Percentiles rank a stretch among this genome's conserved stretches.
phyloP scores from a whole-genome alignment of 2,797 vertebrate species.

The Myotis pilosus region DNA sequence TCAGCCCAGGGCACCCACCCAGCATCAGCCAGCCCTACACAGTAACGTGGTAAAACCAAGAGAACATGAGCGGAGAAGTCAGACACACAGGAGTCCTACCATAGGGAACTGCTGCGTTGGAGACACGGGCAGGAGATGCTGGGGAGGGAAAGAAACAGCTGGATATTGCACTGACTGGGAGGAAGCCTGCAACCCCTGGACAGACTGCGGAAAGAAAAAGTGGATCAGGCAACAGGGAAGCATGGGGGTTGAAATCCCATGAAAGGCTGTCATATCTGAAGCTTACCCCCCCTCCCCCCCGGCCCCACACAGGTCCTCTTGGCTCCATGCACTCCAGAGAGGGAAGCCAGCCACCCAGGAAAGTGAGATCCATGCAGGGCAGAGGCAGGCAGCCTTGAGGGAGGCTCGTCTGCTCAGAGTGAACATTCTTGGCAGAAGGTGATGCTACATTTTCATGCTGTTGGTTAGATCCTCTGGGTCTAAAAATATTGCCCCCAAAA shows the following conservation, averaged over 20 bases:
- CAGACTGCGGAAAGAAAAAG: conserved; percentile 78
- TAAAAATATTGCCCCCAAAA: background rate
- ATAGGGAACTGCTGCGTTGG: conserved; percentile 91
- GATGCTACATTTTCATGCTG: background rate
- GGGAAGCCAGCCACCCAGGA: fast-evolving
- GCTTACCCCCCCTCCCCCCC: fast-evolving
- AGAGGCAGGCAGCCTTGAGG: background rate
- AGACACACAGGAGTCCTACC: conserved; percentile 84
- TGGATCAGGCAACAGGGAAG: conserved; percentile 40
- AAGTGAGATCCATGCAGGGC: background rate
- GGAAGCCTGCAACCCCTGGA: conserved; percentile 85
- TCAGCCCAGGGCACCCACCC: background rate
- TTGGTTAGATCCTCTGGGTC: background rate
- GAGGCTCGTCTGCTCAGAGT: background rate
- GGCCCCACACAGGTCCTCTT: background rate
- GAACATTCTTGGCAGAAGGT: background rate
- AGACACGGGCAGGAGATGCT: conserved; percentile 91
- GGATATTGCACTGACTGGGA: conserved; percentile 92
- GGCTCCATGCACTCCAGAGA: background rate
- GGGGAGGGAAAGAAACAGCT: conserved; percentile 91
- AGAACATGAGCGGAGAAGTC: background rate
- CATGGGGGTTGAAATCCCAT: background rate
- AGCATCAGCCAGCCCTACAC: background rate
- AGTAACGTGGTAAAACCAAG: background rate
- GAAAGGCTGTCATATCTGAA: background rate